phyloP scores from a whole-genome alignment of 92 coral and sea anemone genomes.

The Desmophyllum pertusum region DNA sequence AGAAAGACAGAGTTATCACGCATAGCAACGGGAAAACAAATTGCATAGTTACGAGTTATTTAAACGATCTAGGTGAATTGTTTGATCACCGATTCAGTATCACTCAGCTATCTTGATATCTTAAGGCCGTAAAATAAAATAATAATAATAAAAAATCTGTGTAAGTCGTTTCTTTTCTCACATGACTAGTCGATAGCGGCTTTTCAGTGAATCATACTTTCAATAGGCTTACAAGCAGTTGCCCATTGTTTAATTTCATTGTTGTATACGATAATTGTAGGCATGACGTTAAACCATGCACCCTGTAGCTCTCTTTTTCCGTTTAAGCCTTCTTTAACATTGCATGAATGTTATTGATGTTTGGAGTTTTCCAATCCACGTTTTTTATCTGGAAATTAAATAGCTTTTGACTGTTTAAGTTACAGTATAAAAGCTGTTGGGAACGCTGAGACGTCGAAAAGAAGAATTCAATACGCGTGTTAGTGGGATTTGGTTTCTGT shows the following conservation, averaged over 20 bases:
- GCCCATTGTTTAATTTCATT: neutral
- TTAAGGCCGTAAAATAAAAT: too few relatives aligned
- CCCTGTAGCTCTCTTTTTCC: neutral
- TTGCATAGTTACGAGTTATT: too few relatives aligned
- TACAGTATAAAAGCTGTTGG: too few relatives aligned
- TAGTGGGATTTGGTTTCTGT: neutral
- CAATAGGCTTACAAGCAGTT: neutral
- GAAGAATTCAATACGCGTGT: neutral
- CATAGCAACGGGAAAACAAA: neutral
- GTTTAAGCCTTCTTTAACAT: too few relatives aligned
- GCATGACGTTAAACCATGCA: too few relatives aligned
- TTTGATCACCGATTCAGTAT: too few relatives aligned
- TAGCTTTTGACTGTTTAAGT: neutral
- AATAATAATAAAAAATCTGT: neutral
- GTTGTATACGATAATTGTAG: too few relatives aligned
- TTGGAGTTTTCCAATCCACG: neutral
- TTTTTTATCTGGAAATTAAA: neutral
- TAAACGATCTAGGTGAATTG: too few relatives aligned
- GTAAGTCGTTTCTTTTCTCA: neutral
- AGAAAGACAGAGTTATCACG: neutral
- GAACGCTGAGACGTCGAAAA: neutral
- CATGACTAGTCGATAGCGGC: neutral
- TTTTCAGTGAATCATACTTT: neutral
- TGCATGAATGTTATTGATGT: neutral
- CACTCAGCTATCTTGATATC: too few relatives aligned